Evolutionary conservation across 2,797 vertebrate species (phyloP).

Genomic region (Sebastes melanostomus): DNA sequence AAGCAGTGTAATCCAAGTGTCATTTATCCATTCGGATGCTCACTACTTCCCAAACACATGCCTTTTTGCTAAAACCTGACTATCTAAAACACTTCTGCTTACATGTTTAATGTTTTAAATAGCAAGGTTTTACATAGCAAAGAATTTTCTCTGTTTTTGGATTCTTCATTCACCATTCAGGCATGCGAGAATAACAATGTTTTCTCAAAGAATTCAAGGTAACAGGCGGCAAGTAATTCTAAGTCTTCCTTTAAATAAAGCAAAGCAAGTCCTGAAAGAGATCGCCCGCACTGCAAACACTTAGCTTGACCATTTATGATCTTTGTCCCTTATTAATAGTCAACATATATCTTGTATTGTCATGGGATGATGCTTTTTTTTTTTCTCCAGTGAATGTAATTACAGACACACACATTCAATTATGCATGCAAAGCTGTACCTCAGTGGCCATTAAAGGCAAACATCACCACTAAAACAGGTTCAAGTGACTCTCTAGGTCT

Average conservation of each 20-base stretch:
- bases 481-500: not conserved
- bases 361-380: not conserved
- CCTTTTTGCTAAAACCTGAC: not conserved
- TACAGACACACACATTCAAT: not conserved
- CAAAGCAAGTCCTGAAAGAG: not conserved
- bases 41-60: not conserved
- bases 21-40: too few species aligned
- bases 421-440: conserved; percentile 22
- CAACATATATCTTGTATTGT: not conserved
- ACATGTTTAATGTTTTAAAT: too few species aligned
- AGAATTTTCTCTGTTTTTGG: not conserved
- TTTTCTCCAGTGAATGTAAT: not conserved
- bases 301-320: not conserved
- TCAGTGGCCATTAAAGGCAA: not conserved
- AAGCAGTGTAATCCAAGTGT: not conserved
- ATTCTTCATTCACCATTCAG: not conserved
- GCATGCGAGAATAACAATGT: not conserved
- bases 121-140: too few species aligned
- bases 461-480: not conserved
- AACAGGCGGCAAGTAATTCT: not conserved
- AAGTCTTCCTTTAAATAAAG: not conserved
- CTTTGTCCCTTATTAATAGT: not conserved
- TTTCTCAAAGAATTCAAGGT: not conserved
- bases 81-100: too few species aligned
- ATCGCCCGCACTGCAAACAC: not conserved